Conservation (phyloP, 2,797 vertebrate species). For the Tragopan temminckii region DNA sequence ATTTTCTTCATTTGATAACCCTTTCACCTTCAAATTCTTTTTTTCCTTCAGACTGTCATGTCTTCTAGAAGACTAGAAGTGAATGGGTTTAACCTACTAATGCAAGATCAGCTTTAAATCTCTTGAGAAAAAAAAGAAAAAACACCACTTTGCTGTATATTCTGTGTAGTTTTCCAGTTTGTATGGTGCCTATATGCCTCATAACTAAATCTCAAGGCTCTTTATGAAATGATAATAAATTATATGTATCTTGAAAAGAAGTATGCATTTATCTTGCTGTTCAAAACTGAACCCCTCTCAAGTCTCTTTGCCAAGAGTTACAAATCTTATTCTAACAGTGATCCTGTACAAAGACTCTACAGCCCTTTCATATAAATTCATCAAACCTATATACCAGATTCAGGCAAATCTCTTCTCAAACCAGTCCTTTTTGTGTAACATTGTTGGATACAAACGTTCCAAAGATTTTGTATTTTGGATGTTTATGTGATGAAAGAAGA, state of each 20-base stretch:
- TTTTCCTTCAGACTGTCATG: conserved; percentile 64
- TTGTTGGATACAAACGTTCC: background rate
- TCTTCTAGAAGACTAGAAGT: conserved; percentile 40
- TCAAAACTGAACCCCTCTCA: background rate
- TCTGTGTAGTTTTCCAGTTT: background rate
- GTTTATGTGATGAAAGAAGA: background rate
- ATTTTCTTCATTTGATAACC: conserved; percentile 80
- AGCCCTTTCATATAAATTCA: background rate
- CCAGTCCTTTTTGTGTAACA: background rate
- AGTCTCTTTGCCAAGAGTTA: background rate
- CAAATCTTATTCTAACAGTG: background rate
- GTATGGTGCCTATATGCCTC: background rate
- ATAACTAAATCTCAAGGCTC: background rate
- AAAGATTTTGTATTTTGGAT: background rate
- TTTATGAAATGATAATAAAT: background rate
- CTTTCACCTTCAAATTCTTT: conserved; percentile 76
- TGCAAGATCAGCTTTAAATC: conserved; percentile 61
- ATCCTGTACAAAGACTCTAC: background rate
- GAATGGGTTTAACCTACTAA: conserved; percentile 68
- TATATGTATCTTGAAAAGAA: background rate
- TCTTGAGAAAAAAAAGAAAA: background rate
- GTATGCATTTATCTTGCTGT: background rate
- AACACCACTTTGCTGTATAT: background rate
- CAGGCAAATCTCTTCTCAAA: background rate
- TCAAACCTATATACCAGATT: background rate